phyloP scores from a whole-genome alignment of 2,888 invertebrate species.

The Hydriomena furcata region DNA sequence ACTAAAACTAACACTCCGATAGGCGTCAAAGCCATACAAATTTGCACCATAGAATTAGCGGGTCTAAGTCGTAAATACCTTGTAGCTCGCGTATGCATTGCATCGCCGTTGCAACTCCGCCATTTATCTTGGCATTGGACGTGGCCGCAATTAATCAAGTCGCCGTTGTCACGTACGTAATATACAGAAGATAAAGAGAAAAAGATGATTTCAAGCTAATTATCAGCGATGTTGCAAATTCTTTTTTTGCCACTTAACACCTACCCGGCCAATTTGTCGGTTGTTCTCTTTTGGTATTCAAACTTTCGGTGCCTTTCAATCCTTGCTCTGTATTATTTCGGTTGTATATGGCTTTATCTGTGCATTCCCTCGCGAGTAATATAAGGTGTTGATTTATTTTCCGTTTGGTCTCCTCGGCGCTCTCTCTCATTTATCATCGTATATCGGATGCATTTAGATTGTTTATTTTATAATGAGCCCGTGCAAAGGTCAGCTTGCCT shows the following conservation, averaged over 20 bases:
- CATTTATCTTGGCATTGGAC: constrained; percentile 76
- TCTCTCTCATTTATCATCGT: constrained; percentile 55
- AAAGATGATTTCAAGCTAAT: constrained; percentile 79
- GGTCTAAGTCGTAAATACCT: constrained; percentile 50
- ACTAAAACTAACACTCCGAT: constrained; percentile 66
- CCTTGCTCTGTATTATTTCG: constrained; percentile 36
- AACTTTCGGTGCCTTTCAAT: constrained; percentile 40
- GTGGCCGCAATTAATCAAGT: constrained; percentile 78
- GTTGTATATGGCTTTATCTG: constrained; percentile 36
- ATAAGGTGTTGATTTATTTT: constrained; percentile 51
- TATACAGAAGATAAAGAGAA: constrained; percentile 72
- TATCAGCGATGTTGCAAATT: constrained; percentile 65
- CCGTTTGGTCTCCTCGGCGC: constrained; percentile 38
- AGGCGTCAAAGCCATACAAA: constrained; percentile 32
- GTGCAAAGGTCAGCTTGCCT: constrained; percentile 38
- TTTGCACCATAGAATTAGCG: constrained; percentile 46
- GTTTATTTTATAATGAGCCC: constrained; percentile 58
- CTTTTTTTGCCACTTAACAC: constrained; percentile 75
- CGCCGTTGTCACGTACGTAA: constrained; percentile 75
- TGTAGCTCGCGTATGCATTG: constrained; percentile 32
- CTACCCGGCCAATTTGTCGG: constrained; percentile 65
- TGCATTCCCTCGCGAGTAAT: constrained; percentile 31
- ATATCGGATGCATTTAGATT: constrained; percentile 54
- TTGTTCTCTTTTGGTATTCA: constrained; percentile 57
- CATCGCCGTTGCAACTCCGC: constrained; percentile 37